A percentile compares a stretch with the other conserved stretches of the same genome.
These are phyloP conservation scores for Protomyctophum bolini DNA, from an alignment of 2,113 vertebrate genomes.

Conservation along the genomic window DNA sequence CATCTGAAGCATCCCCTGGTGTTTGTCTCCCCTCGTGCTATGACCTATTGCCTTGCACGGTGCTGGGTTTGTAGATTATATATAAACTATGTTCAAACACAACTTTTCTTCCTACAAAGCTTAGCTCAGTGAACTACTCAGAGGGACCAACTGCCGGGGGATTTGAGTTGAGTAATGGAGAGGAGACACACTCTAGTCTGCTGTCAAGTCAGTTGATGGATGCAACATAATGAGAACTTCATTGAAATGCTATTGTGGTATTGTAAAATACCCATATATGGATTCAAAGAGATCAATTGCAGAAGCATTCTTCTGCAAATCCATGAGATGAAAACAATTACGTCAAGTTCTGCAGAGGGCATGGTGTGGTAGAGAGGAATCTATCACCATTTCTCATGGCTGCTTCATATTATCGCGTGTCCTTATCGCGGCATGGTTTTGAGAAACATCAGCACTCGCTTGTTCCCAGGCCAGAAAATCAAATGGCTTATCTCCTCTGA, in stretches of 20 bases:
- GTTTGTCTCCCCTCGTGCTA: conserved; percentile 27
- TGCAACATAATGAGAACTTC: conserved; percentile 18
- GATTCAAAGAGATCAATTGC: conserved; percentile 13
- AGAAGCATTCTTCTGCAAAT: conserved; percentile 1
- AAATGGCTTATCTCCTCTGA: conserved; percentile 65
- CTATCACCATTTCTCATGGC: conserved; percentile 26
- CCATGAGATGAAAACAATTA: conserved; percentile 37
- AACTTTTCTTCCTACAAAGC: conserved; percentile 47
- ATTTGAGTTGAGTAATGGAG: conserved; percentile 35
- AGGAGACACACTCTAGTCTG: conserved; percentile 17
- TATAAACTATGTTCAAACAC: conserved; percentile 48
- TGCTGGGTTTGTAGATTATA: conserved; percentile 46
- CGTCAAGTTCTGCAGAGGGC: conserved; percentile 23
- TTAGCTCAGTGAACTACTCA: conserved; percentile 25
- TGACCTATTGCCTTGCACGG: conserved; percentile 46
- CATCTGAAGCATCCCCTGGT: conserved; percentile 39
- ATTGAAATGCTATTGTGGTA: conserved; percentile 11
- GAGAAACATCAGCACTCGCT: conserved; percentile 68
- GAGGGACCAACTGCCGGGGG: conserved; percentile 26
- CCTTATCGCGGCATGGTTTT: conserved; percentile 61
- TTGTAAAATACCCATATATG: not conserved
- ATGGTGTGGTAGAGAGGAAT: conserved; percentile 27
- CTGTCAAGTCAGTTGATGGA: conserved; percentile 46
- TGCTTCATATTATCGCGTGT: conserved; percentile 49
- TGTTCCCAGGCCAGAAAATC: conserved; percentile 65